Base-by-base conservation (phyloP, 1,140 invertebrate genomes). In the Telenomus remus region DNA sequence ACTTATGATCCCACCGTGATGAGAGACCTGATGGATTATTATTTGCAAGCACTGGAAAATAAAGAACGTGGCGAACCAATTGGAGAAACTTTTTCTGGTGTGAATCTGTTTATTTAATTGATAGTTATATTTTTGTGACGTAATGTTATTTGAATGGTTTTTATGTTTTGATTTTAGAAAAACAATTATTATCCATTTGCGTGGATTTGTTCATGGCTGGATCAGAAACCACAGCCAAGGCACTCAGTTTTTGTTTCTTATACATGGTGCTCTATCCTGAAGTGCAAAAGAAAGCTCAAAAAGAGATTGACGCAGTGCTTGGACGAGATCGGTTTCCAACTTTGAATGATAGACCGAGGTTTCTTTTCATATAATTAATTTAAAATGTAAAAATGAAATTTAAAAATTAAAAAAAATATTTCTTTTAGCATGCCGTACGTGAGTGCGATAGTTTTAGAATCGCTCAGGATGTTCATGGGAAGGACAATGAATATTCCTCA, bases 21-120 rank as follows among this genome's bases (percentile, higher is more conserved):
- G 1, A 89, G 93, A 53, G 95, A 97, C 86, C 92, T 97, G 13
- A 96, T 97, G 90, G 95, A 97, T 78, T 91, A 92, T 7, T 97
- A 96, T 81, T 87, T 97, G 12, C 89, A 94, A 79, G 90, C 91
- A 55, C 82, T 94, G 49, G 86, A 90, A 53, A 89, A 89, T 7
- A 85, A 84, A 64, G 63, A 64, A 14, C 66, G 57, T 12, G 65
- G 82, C 43, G 61, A 79, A 42, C 82, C 84, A 4, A 89, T 88
- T 73, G 65, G 82, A 42, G 59, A 79, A 42, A 83, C 84, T 4
- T 89, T 88, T 73, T 85, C 87, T 69, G 88, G 88, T 89, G 13
- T 49, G 51, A 13, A 37, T 37, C 9, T 9, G 19, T 27, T 1
- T 27, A 27, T 27, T 27, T 1, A 27, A 27, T 27, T 27, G 19